Percentiles rank a stretch among this genome's conserved stretches.
phyloP scores from a whole-genome alignment of 2,797 vertebrate species.

The Falco berigora region DNA sequence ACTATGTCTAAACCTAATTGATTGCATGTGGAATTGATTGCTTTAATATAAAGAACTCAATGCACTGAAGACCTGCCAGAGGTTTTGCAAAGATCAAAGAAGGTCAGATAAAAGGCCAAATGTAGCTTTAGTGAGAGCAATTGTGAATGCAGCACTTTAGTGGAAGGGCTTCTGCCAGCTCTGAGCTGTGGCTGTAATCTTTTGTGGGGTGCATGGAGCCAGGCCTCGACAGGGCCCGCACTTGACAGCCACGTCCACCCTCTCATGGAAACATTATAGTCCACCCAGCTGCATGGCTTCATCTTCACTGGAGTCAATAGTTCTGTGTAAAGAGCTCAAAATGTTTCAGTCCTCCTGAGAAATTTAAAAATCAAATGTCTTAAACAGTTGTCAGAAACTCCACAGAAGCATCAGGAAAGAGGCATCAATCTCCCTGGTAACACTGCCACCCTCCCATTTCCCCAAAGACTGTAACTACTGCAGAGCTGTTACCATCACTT shows the following conservation, averaged over 20 bases:
- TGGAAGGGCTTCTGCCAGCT: neutral
- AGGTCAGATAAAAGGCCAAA: slow-evolving; percentile 36
- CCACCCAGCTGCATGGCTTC: neutral
- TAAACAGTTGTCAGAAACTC: slow-evolving; percentile 17
- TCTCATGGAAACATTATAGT: neutral
- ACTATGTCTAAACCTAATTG: slow-evolving; percentile 29
- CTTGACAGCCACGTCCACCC: neutral
- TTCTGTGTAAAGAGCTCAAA: neutral
- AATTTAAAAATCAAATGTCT: neutral
- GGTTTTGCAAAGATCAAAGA: slow-evolving; percentile 5
- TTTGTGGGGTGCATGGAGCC: rapidly evolving
- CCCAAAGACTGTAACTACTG: neutral
- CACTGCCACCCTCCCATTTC: neutral
- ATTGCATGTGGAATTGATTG: slow-evolving; percentile 25
- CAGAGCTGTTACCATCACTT: neutral
- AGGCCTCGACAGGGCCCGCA: neutral
- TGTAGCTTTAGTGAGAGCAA: neutral
- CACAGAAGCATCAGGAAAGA: neutral
- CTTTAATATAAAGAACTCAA: slow-evolving; percentile 49
- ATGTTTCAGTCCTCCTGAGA: neutral
- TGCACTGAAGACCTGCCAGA: slow-evolving; percentile 27
- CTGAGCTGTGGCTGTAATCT: neutral
- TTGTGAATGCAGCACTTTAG: neutral
- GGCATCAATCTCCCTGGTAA: neutral
- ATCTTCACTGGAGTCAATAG: neutral